Evolutionary conservation across 2,888 invertebrate genomes (phyloP).

Genomic region (Pachliopta kotzebuea): DNA sequence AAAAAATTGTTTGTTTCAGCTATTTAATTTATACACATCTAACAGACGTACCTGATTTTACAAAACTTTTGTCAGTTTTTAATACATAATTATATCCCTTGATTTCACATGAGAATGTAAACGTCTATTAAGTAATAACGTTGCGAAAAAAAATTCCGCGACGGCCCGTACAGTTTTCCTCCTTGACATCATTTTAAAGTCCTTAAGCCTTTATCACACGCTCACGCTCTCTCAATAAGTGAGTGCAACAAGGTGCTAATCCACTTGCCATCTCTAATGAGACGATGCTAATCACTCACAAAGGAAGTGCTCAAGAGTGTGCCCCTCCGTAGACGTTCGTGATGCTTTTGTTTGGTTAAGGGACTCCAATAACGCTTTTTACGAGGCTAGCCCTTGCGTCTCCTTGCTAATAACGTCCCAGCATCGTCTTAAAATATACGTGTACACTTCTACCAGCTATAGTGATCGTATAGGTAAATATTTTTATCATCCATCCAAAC

Average conservation of each 20-base stretch:
- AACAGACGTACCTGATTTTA: too few species aligned
- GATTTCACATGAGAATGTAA: not conserved
- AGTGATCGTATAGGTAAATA: not conserved
- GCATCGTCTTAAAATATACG: slow-evolving; percentile 5
- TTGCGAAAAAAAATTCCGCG: slow-evolving; percentile 8
- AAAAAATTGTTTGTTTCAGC: too few species aligned
- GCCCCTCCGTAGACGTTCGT: slow-evolving; percentile 26
- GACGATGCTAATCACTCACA: slow-evolving; percentile 55
- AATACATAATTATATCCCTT: not conserved
- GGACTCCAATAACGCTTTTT: slow-evolving; percentile 26
- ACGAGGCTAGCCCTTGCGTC: slow-evolving; percentile 12
- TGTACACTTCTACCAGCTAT: too few species aligned
- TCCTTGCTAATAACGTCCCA: slow-evolving; percentile 16
- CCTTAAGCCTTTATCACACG: slow-evolving; percentile 34
- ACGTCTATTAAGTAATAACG: slow-evolving; percentile 15
- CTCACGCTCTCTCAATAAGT: slow-evolving; percentile 42
- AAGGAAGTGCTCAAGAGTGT: slow-evolving; percentile 46
- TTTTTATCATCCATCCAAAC: not conserved
- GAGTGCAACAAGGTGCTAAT: slow-evolving; percentile 47
- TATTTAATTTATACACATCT: too few species aligned
- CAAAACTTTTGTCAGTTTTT: too few species aligned
- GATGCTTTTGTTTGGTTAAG: slow-evolving; percentile 20
- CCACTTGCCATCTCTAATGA: slow-evolving; percentile 47
- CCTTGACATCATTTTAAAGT: slow-evolving; percentile 35
- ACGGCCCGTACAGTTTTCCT: slow-evolving; percentile 21